Evolutionary conservation across 2,888 invertebrate species (phyloP).

Genomic region (Trissolcus japonicus): DNA sequence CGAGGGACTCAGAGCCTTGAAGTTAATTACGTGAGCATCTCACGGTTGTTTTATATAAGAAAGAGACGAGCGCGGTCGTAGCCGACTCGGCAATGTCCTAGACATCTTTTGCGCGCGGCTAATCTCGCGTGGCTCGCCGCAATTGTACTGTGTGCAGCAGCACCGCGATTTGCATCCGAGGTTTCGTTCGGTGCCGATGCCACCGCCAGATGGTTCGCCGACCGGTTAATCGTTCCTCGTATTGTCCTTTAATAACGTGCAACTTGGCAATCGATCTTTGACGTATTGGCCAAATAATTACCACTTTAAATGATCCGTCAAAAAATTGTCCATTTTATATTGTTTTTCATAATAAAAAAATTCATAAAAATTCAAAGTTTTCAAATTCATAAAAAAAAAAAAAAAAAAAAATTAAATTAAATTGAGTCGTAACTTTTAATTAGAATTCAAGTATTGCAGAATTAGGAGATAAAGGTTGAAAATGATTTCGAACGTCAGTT

Average conservation of each 20-base stretch:
- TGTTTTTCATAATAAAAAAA: too few species aligned
- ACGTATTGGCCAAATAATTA: slow-evolving; percentile 9
- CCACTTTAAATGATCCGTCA: not conserved
- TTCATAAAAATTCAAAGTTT: too few species aligned
- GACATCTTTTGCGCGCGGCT: slow-evolving; percentile 52
- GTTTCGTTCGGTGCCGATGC: slow-evolving; percentile 56
- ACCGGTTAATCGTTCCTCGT: slow-evolving; percentile 56
- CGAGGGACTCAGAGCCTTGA: slow-evolving; percentile 56
- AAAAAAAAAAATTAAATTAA: too few species aligned
- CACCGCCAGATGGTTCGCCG: slow-evolving; percentile 56
- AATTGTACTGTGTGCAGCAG: slow-evolving; percentile 45
- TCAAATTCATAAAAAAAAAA: too few species aligned
- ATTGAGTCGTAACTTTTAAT: too few species aligned
- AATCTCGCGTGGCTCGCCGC: slow-evolving; percentile 62
- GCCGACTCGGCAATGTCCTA: slow-evolving; percentile 49
- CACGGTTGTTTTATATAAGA: slow-evolving; percentile 56
- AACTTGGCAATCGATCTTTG: slow-evolving; percentile 27
- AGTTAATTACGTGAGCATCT: slow-evolving; percentile 62
- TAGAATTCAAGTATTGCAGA: too few species aligned
- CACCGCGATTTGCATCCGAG: slow-evolving; percentile 61
- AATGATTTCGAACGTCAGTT: too few species aligned
- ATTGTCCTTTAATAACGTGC: slow-evolving; percentile 35
- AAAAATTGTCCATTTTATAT: too few species aligned
- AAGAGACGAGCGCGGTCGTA: slow-evolving; percentile 47
- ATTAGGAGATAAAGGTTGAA: too few species aligned